Evolutionary conservation across 2,113 vertebrate species (phyloP).

Genomic region (Macrotus californicus): DNA sequence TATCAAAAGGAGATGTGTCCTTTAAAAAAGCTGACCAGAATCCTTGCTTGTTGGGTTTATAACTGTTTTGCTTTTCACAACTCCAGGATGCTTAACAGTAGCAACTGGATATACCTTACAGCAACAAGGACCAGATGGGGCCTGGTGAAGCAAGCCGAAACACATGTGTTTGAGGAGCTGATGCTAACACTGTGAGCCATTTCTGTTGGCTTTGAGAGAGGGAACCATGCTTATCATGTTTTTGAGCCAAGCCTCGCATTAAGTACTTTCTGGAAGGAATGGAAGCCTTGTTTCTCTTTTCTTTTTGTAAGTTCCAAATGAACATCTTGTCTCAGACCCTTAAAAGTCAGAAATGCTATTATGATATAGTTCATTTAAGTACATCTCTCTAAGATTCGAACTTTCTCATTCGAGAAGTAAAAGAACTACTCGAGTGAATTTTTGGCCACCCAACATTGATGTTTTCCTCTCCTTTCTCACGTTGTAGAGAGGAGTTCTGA

Average conservation of each 20-base stretch:
- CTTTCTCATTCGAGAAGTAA: background rate
- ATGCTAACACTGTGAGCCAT: background rate
- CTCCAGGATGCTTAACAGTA: conserved; percentile 49
- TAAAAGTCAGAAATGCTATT: background rate
- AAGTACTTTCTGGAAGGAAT: background rate
- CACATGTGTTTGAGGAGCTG: conserved; percentile 24
- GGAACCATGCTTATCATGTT: conserved; percentile 14
- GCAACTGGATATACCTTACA: conserved; percentile 59
- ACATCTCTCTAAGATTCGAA: rapidly evolving
- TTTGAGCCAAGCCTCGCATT: background rate
- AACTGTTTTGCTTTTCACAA: conserved; percentile 55
- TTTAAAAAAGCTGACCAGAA: conserved; percentile 42
- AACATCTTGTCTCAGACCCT: background rate
- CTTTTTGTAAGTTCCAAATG: background rate
- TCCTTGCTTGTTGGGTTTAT: conserved; percentile 44
- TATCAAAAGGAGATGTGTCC: conserved; percentile 45
- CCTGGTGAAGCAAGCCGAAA: conserved; percentile 36
- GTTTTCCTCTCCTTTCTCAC: background rate
- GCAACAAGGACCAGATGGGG: background rate
- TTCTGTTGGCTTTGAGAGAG: conserved; percentile 15
- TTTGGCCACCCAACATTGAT: background rate
- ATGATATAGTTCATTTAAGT: background rate
- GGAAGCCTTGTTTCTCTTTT: background rate
- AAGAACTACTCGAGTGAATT: background rate
- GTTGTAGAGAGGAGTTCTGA: background rate